Percentiles rank a stretch among this genome's conserved stretches.
Conservation (phyloP, 1,140 invertebrate species). For the Drosophila setifemur region DNA sequence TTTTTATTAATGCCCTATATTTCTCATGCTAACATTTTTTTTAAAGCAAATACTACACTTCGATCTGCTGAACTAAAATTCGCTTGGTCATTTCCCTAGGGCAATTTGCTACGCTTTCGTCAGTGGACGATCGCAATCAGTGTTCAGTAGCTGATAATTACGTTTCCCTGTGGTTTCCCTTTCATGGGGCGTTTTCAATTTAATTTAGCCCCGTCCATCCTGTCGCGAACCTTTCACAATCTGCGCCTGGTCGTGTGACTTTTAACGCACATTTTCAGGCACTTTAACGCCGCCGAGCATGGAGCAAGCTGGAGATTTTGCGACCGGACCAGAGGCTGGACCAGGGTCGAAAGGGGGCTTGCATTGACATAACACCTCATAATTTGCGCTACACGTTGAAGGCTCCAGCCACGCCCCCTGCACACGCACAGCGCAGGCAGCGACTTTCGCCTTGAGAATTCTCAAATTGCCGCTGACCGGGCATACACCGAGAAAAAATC, state of each 20-base stretch:
- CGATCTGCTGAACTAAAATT: neutral
- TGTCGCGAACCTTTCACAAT: slow-evolving; percentile 63
- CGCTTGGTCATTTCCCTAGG: slow-evolving; percentile 10
- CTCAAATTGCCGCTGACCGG: slow-evolving; percentile 56
- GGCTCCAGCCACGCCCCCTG: slow-evolving; percentile 58
- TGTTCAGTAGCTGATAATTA: slow-evolving; percentile 56
- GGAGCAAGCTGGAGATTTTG: slow-evolving; percentile 7
- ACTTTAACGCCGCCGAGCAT: slow-evolving; percentile 62
- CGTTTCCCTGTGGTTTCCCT: slow-evolving; percentile 56
- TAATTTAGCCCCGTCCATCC: slow-evolving; percentile 50
- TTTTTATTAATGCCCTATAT: no score
- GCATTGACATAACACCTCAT: slow-evolving; percentile 80
- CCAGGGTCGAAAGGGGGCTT: neutral
- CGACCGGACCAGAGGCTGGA: neutral
- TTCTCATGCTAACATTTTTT: no score
- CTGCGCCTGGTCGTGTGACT: slow-evolving; percentile 65
- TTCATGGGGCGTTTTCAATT: slow-evolving; percentile 76
- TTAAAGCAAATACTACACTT: neutral
- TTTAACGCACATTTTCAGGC: slow-evolving; percentile 74
- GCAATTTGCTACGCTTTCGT: slow-evolving; percentile 36
- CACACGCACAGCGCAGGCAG: slow-evolving; percentile 52
- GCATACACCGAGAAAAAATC: neutral
- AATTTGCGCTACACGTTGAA: slow-evolving; percentile 72
- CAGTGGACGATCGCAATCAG: slow-evolving; percentile 21
- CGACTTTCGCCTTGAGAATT: slow-evolving; percentile 79